Evolutionary conservation across 2,888 invertebrate genomes (phyloP), one percentile per base, ranked within the genome.

Genomic region (Acrobasis repandana): DNA sequence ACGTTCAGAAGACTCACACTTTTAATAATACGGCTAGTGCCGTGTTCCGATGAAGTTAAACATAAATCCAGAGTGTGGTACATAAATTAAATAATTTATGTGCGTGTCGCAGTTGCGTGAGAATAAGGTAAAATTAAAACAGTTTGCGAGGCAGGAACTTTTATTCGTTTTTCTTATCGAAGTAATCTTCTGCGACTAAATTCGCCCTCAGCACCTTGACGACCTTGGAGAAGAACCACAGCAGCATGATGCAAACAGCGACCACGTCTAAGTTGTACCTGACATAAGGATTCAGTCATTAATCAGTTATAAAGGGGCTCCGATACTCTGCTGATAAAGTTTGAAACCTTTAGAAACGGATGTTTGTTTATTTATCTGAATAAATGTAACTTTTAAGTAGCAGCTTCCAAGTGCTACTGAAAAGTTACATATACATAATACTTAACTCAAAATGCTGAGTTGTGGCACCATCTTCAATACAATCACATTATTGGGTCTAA

Each of bases 401-500:
- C n/a, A n/a, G n/a, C n/a, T n/a, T n/a, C n/a, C n/a, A n/a, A n/a
- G n/a, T n/a, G n/a, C n/a, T n/a, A n/a, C n/a, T n/a, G n/a, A n/a
- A n/a, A n/a, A n/a, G n/a, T n/a, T n/a, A n/a, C n/a, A n/a, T n/a
- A n/a, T n/a, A n/a, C n/a, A n/a, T n/a, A n/a, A n/a, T n/a, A n/a
- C n/a, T n/a, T n/a, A n/a, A 85, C 88, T 82, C 2, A 88, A 65
- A 5, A 92, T 73, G 54, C 80, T 79, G 4, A 79, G 74, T 51
- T 85, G 85, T 1, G 88, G 85, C 34, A 77, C 78, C 73, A 83
- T 86, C 6, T 85, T 74, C 18, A 82, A 50, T 0, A 88, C 63
- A 18, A 81, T 80, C 0, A 93, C 80, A 67, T 93, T 93, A n/a
- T 69, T 70, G 0, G 87, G 85, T 46, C n/a, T 43, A 43, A 80